Evolutionary conservation across 2,888 invertebrate genomes (phyloP), one percentile per base, ranked within the genome.

Genomic region (Amblyjoppa proteus): DNA sequence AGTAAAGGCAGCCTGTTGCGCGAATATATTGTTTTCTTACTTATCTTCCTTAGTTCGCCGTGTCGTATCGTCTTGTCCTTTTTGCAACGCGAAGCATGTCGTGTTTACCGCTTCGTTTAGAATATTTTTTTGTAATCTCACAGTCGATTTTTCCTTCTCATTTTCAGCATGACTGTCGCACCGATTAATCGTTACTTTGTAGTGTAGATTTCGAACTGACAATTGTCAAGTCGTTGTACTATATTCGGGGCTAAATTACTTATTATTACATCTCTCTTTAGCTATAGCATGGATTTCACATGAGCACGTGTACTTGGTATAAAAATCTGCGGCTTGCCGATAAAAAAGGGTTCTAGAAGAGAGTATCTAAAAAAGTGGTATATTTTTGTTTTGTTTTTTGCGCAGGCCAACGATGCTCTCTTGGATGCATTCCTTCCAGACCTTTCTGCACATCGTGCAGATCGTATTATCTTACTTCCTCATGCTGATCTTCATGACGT

Each of bases 401-500:
- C 95, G 20, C 96, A 98, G 97, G 92, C 97, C 97, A 71, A 97
- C 96, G 85, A 98, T 98, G 97, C 94, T 97, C 92, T 98, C 98
- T 91, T 94, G 95, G 90, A 96, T 97, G 93, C 99, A 99, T 94
- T 95, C 96, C 80, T 96, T 97, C 94, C 99, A 99, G 94, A 98
- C 99, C 20, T 94, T 97, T 71, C 96, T 99, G 25, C 99, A 99
- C 93, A 96, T 98, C 86, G 92, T 99, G 28, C 99, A 99, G 95
- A 97, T 99, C 92, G 96, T 98, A 82, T 95, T 99, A 87, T 98
- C 98, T 89, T 99, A 99, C 94, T 97, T 98, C 94, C 95, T 99
- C 73, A 99, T 99, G 99, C 95, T 99, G 94, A 97, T 99, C 89
- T 99, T 99, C 94, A 99, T 99, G 99, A 99, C 99, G 0, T 99